phyloP scores from a whole-genome alignment of 2,888 invertebrate genomes.

The Podotricha telesiphe region DNA sequence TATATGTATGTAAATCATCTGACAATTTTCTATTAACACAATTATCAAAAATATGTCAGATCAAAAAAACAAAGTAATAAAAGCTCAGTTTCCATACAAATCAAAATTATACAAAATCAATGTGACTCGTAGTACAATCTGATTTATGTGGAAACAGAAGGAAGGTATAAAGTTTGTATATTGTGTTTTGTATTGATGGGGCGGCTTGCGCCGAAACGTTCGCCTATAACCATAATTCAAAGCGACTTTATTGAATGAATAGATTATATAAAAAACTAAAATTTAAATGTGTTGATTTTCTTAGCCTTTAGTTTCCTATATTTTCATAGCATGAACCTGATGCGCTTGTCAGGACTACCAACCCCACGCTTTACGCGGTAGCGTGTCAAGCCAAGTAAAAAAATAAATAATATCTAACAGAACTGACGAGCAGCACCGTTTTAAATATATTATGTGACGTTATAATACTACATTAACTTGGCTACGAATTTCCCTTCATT shows the following conservation, averaged over 20 bases:
- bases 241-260: slow-evolving; percentile 73
- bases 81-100: not conserved
- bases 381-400: no score
- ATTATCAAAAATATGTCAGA: no score
- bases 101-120: slow-evolving; percentile 21
- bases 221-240: slow-evolving; percentile 73
- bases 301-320: no score
- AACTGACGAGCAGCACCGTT: no score
- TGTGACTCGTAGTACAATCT: slow-evolving; percentile 63
- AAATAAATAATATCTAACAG: no score
- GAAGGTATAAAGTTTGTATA: slow-evolving; percentile 70
- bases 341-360: no score
- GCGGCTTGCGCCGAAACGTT: slow-evolving; percentile 62
- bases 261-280: slow-evolving; percentile 67
- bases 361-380: no score
- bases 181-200: slow-evolving; percentile 68
- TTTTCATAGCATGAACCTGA: no score
- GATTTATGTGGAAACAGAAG: slow-evolving; percentile 59
- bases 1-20: no score
- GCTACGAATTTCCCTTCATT: not conserved
- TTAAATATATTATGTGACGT: not conserved
- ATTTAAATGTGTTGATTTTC: no score
- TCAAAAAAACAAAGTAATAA: not conserved
- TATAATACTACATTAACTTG: not conserved
- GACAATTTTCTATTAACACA: no score